Percentiles rank a stretch among this genome's conserved stretches.
Evolutionary conservation across 2,797 vertebrate species (phyloP).

Genomic region (Astyanax mexicanus): DNA sequence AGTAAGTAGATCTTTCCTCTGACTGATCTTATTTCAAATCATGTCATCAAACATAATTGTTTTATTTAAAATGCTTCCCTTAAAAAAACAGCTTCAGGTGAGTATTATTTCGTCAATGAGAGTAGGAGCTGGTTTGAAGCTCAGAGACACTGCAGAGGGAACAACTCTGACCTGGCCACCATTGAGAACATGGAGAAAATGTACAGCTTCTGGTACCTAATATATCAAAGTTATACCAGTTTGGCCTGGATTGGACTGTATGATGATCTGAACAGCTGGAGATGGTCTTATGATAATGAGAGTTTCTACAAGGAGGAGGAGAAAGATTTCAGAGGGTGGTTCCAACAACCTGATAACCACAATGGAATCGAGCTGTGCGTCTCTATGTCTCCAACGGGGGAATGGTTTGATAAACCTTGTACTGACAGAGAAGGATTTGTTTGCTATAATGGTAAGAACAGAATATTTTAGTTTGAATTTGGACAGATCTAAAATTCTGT

Average conservation of each 20-base stretch:
- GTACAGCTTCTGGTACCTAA: not conserved
- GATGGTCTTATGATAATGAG: conserved; percentile 48
- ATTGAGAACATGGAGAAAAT: not conserved
- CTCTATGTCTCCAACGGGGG: not conserved
- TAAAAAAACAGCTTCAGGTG: too few relatives aligned
- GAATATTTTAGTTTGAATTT: too few relatives aligned
- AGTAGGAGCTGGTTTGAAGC: conserved; percentile 61
- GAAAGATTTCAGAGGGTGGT: conserved; percentile 1
- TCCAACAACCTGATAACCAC: conserved; percentile 19
- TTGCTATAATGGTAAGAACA: conserved; percentile 38
- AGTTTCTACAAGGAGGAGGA: conserved; percentile 11
- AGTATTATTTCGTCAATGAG: not conserved
- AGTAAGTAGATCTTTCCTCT: conserved; percentile 32
- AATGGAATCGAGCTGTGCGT: conserved; percentile 31
- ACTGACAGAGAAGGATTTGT: not conserved
- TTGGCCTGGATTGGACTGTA: conserved; percentile 63
- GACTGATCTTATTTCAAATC: too few relatives aligned
- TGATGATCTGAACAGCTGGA: conserved; percentile 56
- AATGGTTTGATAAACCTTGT: conserved; percentile 16
- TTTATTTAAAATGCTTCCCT: too few relatives aligned
- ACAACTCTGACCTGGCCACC: conserved; percentile 60
- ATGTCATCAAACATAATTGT: too few relatives aligned
- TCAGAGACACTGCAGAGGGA: conserved; percentile 61
- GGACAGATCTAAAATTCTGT: too few relatives aligned
- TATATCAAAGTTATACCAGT: not conserved